Base-by-base conservation (phyloP, 2,113 vertebrate genomes). In the Corythoichthys haematopterus region DNA sequence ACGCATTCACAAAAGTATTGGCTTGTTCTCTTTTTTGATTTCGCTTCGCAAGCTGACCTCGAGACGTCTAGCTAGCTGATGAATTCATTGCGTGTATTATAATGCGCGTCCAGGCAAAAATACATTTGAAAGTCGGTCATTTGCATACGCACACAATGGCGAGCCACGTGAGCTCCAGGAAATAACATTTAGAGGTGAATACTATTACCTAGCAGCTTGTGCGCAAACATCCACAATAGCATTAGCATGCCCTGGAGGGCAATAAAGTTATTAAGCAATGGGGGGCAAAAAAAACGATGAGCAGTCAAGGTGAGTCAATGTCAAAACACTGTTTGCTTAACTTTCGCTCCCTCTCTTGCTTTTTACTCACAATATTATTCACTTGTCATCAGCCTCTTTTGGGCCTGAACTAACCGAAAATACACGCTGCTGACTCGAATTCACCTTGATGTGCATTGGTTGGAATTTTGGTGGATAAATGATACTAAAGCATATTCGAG, bases 221-320 rank as follows among this genome's bases (percentile, higher is more conserved):
- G 40, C 40, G 12, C 43, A 62, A 62, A 46, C 16, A 28, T 6
- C 60, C n/a, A 14, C 60, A 62, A 62, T 46, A 62, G 43, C 60
- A 62, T 62, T 62, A 46, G 60, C 60, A 5, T 46, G 43, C 60
- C 60, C 60, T 14, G 40, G 43, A 46, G 60, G 60, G 11, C 43
- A 47, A 28, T 62, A 33, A 43, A 62, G 60, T 62, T 62, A 46
- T 62, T 47, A 62, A 62, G 60, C 11, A 46, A 38, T 10, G n/a
- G 53, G 53, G 10, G n/a, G 38, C 37, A 5, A 15, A 6, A 13
- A 60, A 61, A 61, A 45, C 4, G n/a, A 61, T 12, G 9, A 14
- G 40, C 40, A 62, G 3, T 45, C 40, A 82, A 82, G 83, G 83
- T 84, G 68, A 83, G 57, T 50, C 79, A 84, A 84, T 74, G 84